These are phyloP conservation scores for Phalangium opilio DNA, from an alignment of 2,888 invertebrate species.

Conservation along the genomic window DNA sequence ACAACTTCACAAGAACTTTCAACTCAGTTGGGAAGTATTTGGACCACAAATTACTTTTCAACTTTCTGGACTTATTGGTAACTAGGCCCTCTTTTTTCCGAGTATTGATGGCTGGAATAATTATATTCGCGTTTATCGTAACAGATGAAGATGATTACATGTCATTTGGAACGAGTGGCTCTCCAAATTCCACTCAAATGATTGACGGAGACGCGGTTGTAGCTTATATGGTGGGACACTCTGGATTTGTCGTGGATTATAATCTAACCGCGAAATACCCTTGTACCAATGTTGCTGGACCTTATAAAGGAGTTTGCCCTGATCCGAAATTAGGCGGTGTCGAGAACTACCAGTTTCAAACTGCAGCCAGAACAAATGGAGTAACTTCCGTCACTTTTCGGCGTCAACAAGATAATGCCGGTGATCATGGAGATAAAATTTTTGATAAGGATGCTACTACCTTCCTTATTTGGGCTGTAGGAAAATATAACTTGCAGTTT, in stretches of 20 bases:
- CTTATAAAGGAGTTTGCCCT: slow-evolving; percentile 69
- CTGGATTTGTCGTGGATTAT: slow-evolving; percentile 64
- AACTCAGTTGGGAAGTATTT: slow-evolving; percentile 79
- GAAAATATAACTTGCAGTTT: slow-evolving; percentile 53
- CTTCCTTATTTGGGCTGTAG: slow-evolving; percentile 68
- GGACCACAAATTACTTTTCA: slow-evolving; percentile 73
- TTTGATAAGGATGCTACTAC: slow-evolving; percentile 42
- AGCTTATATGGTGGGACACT: slow-evolving; percentile 51
- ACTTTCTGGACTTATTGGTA: slow-evolving; percentile 55
- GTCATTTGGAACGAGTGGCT: slow-evolving; percentile 75
- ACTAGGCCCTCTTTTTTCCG: slow-evolving; percentile 13
- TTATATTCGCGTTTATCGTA: slow-evolving; percentile 4
- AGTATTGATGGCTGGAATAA: background rate
- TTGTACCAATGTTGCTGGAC: slow-evolving; percentile 72
- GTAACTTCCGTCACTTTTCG: slow-evolving; percentile 64
- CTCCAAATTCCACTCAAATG: slow-evolving; percentile 50
- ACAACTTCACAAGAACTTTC: slow-evolving; percentile 66
- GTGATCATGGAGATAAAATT: slow-evolving; percentile 34
- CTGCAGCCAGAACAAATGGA: slow-evolving; percentile 52
- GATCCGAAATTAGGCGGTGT: slow-evolving; percentile 65
- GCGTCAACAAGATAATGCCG: slow-evolving; percentile 43
- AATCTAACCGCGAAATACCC: slow-evolving; percentile 68
- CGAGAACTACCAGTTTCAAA: slow-evolving; percentile 65
- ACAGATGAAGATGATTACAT: slow-evolving; percentile 61
- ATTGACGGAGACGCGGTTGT: slow-evolving; percentile 68